phyloP scores from a whole-genome alignment of 2,888 invertebrate genomes.

The Drosophila nr. medialis region DNA sequence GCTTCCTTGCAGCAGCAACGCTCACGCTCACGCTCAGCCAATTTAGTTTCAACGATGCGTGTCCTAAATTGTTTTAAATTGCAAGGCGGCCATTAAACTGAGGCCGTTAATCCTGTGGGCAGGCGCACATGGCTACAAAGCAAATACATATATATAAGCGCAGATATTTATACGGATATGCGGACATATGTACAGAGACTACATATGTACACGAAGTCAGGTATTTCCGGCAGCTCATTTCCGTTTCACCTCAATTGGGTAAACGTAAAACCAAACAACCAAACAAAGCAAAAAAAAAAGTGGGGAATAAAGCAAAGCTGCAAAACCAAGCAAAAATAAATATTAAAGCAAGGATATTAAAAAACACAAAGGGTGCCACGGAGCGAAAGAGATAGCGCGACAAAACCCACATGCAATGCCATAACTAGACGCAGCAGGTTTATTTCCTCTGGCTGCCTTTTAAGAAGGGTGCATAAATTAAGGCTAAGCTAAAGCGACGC shows the following conservation, averaged over 20 bases:
- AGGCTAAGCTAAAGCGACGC: constrained; percentile 49
- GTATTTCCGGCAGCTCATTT: constrained; percentile 81
- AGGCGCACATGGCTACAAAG: constrained; percentile 19
- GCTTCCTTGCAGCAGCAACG: constrained; percentile 22
- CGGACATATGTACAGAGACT: constrained; percentile 29
- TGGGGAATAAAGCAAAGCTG: constrained; percentile 43
- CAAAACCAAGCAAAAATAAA: constrained; percentile 60
- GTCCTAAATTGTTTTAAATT: constrained; percentile 79
- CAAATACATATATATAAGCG: constrained; percentile 15
- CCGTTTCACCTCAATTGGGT: constrained; percentile 79
- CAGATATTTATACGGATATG: constrained; percentile 2
- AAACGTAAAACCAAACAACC: constrained; percentile 55
- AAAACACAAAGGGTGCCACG: constrained; percentile 18
- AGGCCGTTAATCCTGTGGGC: constrained; percentile 60
- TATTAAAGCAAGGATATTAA: constrained; percentile 44
- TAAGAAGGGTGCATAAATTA: constrained; percentile 82
- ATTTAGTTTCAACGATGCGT: constrained; percentile 65
- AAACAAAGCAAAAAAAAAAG: constrained; percentile 29
- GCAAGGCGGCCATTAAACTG: constrained; percentile 63
- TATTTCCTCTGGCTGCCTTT: constrained; percentile 22
- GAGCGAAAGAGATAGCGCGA: constrained; percentile 28
- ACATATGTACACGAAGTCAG: constrained; percentile 67
- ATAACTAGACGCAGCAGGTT: constrained; percentile 67
- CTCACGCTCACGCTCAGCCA: constrained; percentile 41
- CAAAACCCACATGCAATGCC: constrained; percentile 60